Base-by-base conservation (phyloP, 2,888 invertebrate species). In the Erebia palarica region DNA sequence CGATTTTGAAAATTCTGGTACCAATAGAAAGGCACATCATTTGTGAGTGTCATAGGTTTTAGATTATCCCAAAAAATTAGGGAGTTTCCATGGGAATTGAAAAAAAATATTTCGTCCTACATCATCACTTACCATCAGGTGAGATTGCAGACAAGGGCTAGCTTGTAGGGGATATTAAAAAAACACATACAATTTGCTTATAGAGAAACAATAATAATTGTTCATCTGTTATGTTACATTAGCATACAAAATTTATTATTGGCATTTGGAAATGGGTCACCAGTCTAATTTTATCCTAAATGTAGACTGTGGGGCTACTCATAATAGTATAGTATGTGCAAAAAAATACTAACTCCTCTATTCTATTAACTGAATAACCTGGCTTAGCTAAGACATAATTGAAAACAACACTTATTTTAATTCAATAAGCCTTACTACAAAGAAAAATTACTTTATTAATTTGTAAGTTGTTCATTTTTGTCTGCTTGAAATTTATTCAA, bases 251-350 rank as follows among this genome's bases (percentile, higher is more conserved):
- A 55, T 65, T 42, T 57, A 69, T 16, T 59, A 70, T 16, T 66
- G 66, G 69, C 71, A 59, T 65, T 59, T 65, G 36, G 18, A 72
- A 60, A 65, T 72, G 65, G 68, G 71, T 68, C 71, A 72, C 55
- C 64, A 53, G 21, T 65, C 65, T 72, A 72, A 67, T 67, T 59
- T 59, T 59, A 59, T 58, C 58, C 21, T 27, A 27, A 66, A 58
- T 59, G 59, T 67, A 67, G 58, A 36, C 36, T 36, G 67, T 67
- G 59, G 18, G 49, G 9, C 59, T 14, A 21, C 3, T 67, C 64
- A 58, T 14, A n/a, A 49, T 63, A 13, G 49, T 61, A 49, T 63
- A 13, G 49, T 61, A 61, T 66, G 57, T 66, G 14, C 10, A 18
- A 44, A 44, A 21, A 47, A 66, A 61, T 44, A 44, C 60, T 60